Evolutionary conservation across 2,797 vertebrate species (phyloP), one percentile per base, ranked within the genome.

Genomic region (Cyprinodon diabolis): DNA sequence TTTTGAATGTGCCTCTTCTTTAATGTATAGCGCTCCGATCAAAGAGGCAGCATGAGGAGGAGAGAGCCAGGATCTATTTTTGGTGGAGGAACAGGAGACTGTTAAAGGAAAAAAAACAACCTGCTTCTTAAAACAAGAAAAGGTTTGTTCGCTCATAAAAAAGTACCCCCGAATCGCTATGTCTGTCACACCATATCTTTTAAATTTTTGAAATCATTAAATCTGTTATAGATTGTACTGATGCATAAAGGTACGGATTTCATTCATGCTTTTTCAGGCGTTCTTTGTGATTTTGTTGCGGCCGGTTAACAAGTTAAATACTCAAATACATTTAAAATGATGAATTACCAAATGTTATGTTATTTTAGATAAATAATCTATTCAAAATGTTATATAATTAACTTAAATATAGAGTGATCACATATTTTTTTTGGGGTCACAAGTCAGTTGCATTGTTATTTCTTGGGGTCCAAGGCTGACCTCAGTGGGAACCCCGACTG

Each of bases 1-100:
- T 58, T 58, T 56, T 81, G 69, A 84, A 45, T 82, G 76, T 78
- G 75, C 43, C 65, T 78, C 56, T 69, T 72, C 48, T 60, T 82
- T 49, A 74, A 82, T 69, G 40, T 43, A 70, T 76, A 71, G 2
- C 72, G 52, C 79, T 21, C 75, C 63, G 74, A 79, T 84, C 65
- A 75, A 77, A 74, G 17, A 74, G 74, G 77, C 57, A 83, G 43
- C 68, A 40, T 65, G 68, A 79, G 54, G 54, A 55, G 75, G 76
- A 72, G 71, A 55, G 30, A 62, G 66, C 68, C 75, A 80, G 67
- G 57, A 65, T 67, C 74, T 67, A 52, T 74, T 69, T 62, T n/a
- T 54, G 62, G 75, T 55, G 48, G 79, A 73, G 66, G 68, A 62
- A 62, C 76, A 52, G 84, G 49, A 78, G 2, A 58, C 43, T n/a